Conservation (phyloP, 2,797 vertebrate genomes). For the Melanotaenia trifasciata region DNA sequence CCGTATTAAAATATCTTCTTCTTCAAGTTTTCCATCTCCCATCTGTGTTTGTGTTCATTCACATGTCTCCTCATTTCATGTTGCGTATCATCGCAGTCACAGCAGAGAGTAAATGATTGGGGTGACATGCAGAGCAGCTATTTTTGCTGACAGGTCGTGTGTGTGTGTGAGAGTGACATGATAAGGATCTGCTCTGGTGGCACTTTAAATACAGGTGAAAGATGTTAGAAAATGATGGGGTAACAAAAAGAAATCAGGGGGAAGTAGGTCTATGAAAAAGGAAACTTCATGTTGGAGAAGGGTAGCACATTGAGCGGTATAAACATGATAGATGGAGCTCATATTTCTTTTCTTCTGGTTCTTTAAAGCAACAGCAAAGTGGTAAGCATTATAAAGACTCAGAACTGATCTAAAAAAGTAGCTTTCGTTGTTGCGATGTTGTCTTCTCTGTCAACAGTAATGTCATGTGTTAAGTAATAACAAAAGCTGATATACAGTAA, state of each 20-base stretch:
- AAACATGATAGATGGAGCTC: not conserved
- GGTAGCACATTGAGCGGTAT: slow-evolving; percentile 9
- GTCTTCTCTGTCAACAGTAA: slow-evolving; percentile 10
- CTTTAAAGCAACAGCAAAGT: not conserved
- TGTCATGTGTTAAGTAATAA: not conserved
- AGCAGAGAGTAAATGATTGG: slow-evolving; percentile 49
- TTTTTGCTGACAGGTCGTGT: slow-evolving; percentile 49
- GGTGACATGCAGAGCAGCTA: slow-evolving; percentile 51
- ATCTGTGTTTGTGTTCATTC: slow-evolving; percentile 10
- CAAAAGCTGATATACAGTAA: not conserved
- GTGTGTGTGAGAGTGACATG: slow-evolving; percentile 58
- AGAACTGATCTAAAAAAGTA: not conserved
- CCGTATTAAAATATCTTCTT: slow-evolving; percentile 21
- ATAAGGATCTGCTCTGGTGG: slow-evolving; percentile 63
- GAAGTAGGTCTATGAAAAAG: slow-evolving; percentile 18
- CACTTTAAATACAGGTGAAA: slow-evolving; percentile 55
- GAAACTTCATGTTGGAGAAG: not conserved
- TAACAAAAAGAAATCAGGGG: slow-evolving; percentile 3
- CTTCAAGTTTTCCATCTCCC: slow-evolving; percentile 7
- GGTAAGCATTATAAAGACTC: not conserved
- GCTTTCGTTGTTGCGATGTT: not conserved
- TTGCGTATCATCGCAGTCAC: slow-evolving; percentile 35
- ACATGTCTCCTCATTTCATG: not conserved
- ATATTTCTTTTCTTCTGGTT: not conserved
- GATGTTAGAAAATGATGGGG: slow-evolving; percentile 9